These are phyloP conservation scores for Amniataba percoides DNA, from an alignment of 2,797 vertebrate genomes.

Conservation along the genomic window DNA sequence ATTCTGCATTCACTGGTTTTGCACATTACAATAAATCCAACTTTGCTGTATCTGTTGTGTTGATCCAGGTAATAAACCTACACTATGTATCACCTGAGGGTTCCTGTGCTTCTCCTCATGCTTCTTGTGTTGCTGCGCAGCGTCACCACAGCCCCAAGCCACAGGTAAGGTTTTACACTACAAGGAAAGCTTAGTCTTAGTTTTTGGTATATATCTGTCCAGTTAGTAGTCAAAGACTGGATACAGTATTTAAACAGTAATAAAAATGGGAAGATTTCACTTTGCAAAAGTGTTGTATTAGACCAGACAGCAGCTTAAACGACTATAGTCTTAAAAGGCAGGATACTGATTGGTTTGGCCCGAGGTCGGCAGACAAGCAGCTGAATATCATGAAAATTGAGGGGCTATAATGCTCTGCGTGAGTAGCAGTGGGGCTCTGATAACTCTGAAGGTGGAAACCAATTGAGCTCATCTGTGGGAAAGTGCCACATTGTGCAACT, in stretches of 20 bases:
- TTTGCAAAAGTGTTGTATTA: not conserved
- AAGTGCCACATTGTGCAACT: slow-evolving; percentile 40
- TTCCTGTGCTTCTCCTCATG: slow-evolving; percentile 82
- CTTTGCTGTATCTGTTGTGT: slow-evolving; percentile 10
- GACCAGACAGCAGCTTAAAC: not conserved
- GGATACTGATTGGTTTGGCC: slow-evolving; percentile 17
- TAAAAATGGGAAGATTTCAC: not conserved
- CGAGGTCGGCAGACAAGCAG: slow-evolving; percentile 12
- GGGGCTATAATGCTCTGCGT: slow-evolving; percentile 22
- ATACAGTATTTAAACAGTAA: not conserved
- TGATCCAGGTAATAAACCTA: slow-evolving; percentile 47
- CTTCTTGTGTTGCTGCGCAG: slow-evolving; percentile 84
- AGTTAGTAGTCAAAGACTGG: no score
- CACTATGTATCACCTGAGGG: slow-evolving; percentile 87
- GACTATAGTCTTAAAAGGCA: slow-evolving; percentile 1
- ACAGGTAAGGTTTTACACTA: slow-evolving; percentile 83
- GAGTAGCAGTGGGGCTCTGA: slow-evolving; percentile 30
- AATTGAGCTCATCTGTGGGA: slow-evolving; percentile 18
- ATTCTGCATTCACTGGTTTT: not conserved
- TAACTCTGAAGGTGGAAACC: slow-evolving; percentile 43
- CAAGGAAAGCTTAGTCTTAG: not conserved
- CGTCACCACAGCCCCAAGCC: slow-evolving; percentile 83
- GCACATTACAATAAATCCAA: not conserved
- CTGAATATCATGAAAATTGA: slow-evolving; percentile 37
- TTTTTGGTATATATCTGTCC: no score